phyloP scores from a whole-genome alignment of 2,888 invertebrate species.

The Leptogaster cylindrica region DNA sequence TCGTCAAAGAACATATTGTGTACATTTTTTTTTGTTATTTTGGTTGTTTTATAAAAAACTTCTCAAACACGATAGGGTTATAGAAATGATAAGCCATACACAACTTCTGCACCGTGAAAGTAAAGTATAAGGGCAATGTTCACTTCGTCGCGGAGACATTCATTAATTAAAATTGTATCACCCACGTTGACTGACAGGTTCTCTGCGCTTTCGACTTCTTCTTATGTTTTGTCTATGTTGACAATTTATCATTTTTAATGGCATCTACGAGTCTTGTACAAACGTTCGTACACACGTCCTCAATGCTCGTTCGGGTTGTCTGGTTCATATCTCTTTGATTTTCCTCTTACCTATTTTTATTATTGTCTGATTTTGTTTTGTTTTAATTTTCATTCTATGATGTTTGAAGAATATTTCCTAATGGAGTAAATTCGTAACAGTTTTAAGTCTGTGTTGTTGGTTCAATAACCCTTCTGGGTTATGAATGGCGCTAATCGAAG shows the following conservation, averaged over 20 bases:
- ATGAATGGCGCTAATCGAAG: too few species aligned
- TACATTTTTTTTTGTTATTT: too few species aligned
- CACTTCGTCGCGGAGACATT: slow-evolving; percentile 30
- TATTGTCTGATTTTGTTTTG: background rate
- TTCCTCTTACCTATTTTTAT: background rate
- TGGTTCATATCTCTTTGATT: background rate
- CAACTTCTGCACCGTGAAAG: slow-evolving; percentile 12
- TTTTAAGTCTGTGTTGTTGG: background rate
- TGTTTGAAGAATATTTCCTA: slow-evolving; percentile 34
- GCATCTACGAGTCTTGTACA: slow-evolving; percentile 4
- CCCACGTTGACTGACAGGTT: slow-evolving; percentile 41
- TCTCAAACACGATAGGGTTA: too few species aligned
- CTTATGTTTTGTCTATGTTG: slow-evolving; percentile 35
- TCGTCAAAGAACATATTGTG: slow-evolving; percentile 29
- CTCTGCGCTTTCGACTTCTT: slow-evolving; percentile 25
- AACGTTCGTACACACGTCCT: background rate
- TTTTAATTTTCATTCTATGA: slow-evolving; percentile 13
- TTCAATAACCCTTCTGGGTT: slow-evolving; percentile 31
- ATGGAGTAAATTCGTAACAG: slow-evolving; percentile 37
- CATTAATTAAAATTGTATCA: slow-evolving; percentile 42
- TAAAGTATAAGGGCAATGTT: slow-evolving; percentile 29
- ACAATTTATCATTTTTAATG: slow-evolving; percentile 42
- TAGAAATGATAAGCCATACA: slow-evolving; percentile 35
- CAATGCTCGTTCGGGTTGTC: background rate
- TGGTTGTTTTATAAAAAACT: too few species aligned